Evolutionary conservation across 2,113 vertebrate genomes (phyloP).

Genomic region (Macroglossus sobrinus): DNA sequence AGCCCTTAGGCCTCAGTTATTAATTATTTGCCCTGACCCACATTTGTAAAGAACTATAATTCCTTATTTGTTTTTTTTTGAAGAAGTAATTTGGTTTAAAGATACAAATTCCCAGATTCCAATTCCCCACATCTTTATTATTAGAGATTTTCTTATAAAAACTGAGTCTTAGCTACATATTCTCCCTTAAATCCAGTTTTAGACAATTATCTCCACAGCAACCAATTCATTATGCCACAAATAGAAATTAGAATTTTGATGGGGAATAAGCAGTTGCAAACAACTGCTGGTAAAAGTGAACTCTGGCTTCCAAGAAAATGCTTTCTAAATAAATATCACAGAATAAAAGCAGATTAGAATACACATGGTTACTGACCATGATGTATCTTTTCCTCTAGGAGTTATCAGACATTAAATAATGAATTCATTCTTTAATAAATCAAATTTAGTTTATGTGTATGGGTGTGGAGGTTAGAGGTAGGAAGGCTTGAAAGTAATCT

Average conservation of each 20-base stretch:
- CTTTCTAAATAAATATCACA: slow-evolving; percentile 37
- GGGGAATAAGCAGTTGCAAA: slow-evolving; percentile 56
- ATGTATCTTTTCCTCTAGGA: not conserved
- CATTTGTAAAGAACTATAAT: not conserved
- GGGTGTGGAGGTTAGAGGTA: not conserved
- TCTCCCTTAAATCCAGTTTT: slow-evolving; percentile 51
- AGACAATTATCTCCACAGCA: slow-evolving; percentile 58
- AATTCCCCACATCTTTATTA: slow-evolving; percentile 69
- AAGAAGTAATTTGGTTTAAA: slow-evolving; percentile 28
- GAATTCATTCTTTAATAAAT: slow-evolving; percentile 48
- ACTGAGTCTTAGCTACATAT: slow-evolving; percentile 30
- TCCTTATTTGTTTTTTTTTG: slow-evolving; percentile 25
- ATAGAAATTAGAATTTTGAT: slow-evolving; percentile 56
- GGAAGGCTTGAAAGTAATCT: slow-evolving; percentile 7
- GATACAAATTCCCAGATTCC: slow-evolving; percentile 13
- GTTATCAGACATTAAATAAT: slow-evolving; percentile 14
- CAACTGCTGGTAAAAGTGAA: slow-evolving; percentile 49
- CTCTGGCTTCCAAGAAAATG: not conserved
- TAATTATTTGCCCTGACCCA: slow-evolving; percentile 8
- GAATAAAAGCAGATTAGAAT: slow-evolving; percentile 19
- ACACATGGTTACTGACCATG: not conserved
- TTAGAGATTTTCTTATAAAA: slow-evolving; percentile 56
- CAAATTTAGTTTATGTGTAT: not conserved
- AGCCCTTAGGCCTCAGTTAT: slow-evolving; percentile 19
- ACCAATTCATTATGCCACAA: slow-evolving; percentile 19